These are phyloP conservation scores for Frieseomelitta varia DNA, from an alignment of 1,140 invertebrate species.

Conservation along the genomic window DNA sequence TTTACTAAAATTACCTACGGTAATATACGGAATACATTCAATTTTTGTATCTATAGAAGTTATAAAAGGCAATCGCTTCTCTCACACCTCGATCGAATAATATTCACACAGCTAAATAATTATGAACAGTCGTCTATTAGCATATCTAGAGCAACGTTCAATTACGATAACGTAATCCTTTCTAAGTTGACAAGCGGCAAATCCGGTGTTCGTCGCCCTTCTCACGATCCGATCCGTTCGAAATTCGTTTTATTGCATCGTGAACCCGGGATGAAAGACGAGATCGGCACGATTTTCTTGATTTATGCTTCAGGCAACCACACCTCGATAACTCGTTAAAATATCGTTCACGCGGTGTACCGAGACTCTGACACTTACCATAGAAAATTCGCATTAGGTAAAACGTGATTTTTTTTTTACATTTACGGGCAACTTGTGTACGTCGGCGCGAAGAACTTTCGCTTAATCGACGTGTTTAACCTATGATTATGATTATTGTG, in stretches of 20 bases:
- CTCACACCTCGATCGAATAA: neutral
- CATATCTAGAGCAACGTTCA: conserved; percentile 46
- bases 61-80: neutral
- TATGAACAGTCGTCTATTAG: conserved; percentile 27
- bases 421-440: neutral
- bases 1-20: neutral
- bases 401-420: neutral
- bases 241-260: neutral
- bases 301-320: conserved; percentile 34
- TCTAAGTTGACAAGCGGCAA: neutral
- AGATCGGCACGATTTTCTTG: conserved; percentile 37
- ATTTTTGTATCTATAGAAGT: neutral
- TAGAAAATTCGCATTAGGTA: too few species aligned
- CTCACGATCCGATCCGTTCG: conserved; percentile 14
- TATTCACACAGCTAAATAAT: conserved; percentile 30
- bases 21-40: neutral
- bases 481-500: neutral
- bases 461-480: conserved; percentile 6
- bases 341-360: neutral
- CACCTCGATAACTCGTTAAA: conserved; percentile 33
- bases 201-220: conserved; percentile 16
- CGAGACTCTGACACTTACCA: neutral
- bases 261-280: neutral
- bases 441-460: neutral
- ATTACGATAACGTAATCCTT: conserved; percentile 53